These are phyloP conservation scores for Agrotis ipsilon DNA, from an alignment of 2,888 invertebrate genomes.

Conservation along the genomic window DNA sequence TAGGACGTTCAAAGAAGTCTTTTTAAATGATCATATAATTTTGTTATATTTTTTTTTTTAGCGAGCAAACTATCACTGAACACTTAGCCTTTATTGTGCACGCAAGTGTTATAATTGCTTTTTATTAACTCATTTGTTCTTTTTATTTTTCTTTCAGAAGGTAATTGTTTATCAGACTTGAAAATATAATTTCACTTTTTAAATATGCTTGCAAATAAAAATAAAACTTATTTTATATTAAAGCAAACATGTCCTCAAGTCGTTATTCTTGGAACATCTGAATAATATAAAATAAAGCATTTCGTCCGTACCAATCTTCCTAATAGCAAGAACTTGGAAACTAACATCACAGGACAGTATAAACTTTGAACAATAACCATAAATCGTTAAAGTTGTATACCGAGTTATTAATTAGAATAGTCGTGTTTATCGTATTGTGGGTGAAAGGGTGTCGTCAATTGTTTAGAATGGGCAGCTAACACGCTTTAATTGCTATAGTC, in stretches of 20 bases:
- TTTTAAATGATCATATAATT: conserved; percentile 11
- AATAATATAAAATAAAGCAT: not conserved
- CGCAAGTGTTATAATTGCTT: conserved; percentile 3
- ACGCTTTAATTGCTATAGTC: not conserved
- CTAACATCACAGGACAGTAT: conserved; percentile 46
- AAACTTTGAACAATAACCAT: conserved; percentile 64
- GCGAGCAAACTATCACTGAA: not conserved
- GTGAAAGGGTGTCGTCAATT: conserved; percentile 21
- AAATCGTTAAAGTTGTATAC: conserved; percentile 57
- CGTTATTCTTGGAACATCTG: too few species aligned
- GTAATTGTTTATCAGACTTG: too few species aligned
- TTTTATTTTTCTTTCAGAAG: not conserved
- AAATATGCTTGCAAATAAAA: not conserved
- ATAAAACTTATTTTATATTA: too few species aligned
- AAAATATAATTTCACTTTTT: not conserved
- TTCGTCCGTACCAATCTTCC: conserved; percentile 1
- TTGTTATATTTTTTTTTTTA: conserved; percentile 10
- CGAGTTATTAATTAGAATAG: conserved; percentile 61
- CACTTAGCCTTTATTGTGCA: not conserved
- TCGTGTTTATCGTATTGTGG: conserved; percentile 36
- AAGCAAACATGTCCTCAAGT: too few species aligned
- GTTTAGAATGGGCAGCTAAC: conserved; percentile 17
- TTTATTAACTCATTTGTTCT: not conserved
- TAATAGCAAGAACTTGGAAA: conserved; percentile 33
- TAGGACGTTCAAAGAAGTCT: conserved; percentile 32